phyloP scores from a whole-genome alignment of 2,888 invertebrate species.

The Drosophila subquinaria region DNA sequence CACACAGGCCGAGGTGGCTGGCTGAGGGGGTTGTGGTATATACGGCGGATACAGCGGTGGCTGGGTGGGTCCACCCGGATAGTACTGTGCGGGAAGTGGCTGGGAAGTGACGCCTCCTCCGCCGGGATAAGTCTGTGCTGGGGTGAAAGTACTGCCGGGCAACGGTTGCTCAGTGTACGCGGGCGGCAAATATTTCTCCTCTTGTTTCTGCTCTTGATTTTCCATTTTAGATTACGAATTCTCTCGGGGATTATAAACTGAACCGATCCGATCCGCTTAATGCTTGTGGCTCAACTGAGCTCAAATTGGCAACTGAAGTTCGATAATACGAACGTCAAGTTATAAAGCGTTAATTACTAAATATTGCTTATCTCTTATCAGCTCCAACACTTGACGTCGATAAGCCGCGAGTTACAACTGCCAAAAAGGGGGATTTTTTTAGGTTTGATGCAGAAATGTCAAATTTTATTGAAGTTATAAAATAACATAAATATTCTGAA shows the following conservation, averaged over 20 bases:
- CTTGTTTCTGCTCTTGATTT: constrained; percentile 25
- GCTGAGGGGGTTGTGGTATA: constrained; percentile 1
- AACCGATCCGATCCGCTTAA: background rate
- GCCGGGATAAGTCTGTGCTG: background rate
- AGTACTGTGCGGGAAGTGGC: constrained; percentile 26
- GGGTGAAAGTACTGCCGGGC: constrained; percentile 9
- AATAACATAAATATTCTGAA: background rate
- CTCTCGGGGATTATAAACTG: background rate
- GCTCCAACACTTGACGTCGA: background rate
- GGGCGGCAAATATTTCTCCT: constrained; percentile 35
- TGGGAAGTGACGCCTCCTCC: background rate
- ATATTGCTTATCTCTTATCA: constrained; percentile 14
- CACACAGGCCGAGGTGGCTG: constrained; percentile 13
- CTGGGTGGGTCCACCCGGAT: constrained; percentile 45
- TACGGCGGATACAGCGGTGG: constrained; percentile 49
- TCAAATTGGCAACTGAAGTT: background rate
- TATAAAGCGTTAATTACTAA: constrained; percentile 3
- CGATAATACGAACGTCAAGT: constrained; percentile 8
- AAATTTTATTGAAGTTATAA: background rate
- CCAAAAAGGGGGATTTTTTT: constrained; percentile 4
- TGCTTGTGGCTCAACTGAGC: constrained; percentile 14
- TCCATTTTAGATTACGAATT: constrained; percentile 7
- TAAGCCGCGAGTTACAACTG: constrained; percentile 1
- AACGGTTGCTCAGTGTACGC: constrained; percentile 35
- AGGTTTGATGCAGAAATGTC: background rate